These are phyloP conservation scores for Agrotis exclamationis DNA, from an alignment of 2,888 invertebrate species.

Conservation along the genomic window DNA sequence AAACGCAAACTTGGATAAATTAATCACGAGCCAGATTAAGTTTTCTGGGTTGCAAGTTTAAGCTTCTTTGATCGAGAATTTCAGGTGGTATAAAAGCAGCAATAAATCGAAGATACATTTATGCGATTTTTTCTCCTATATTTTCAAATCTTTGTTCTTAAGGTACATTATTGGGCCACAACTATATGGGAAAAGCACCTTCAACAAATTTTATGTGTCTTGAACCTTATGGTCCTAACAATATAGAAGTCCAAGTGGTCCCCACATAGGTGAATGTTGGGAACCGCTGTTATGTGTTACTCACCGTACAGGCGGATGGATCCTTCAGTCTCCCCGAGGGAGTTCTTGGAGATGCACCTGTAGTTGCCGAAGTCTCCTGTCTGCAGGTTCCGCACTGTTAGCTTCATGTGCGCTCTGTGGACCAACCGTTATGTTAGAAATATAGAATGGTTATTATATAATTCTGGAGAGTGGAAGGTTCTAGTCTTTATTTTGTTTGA, in stretches of 20 bases:
- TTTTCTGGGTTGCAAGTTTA: conserved; percentile 6
- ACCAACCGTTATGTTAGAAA: conserved; percentile 24
- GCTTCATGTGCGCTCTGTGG: conserved; percentile 95
- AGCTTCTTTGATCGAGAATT: background rate
- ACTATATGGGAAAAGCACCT: background rate
- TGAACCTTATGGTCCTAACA: no score
- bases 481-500: no score
- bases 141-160: background rate
- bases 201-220: background rate
- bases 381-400: conserved; percentile 96
- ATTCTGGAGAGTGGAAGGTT: no score
- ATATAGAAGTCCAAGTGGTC: background rate
- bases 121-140: background rate
- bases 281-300: conserved; percentile 39
- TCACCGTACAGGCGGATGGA: conserved; percentile 97
- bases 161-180: background rate
- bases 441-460: background rate
- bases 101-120: background rate
- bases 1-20: background rate
- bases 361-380: conserved; percentile 97
- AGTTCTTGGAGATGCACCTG: conserved; percentile 98
- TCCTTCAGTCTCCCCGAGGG: conserved; percentile 98
- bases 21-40: background rate
- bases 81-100: background rate
- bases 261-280: background rate